Evolutionary conservation across 2,797 vertebrate species (phyloP).

Genomic region (Rhodeus uyekii): DNA sequence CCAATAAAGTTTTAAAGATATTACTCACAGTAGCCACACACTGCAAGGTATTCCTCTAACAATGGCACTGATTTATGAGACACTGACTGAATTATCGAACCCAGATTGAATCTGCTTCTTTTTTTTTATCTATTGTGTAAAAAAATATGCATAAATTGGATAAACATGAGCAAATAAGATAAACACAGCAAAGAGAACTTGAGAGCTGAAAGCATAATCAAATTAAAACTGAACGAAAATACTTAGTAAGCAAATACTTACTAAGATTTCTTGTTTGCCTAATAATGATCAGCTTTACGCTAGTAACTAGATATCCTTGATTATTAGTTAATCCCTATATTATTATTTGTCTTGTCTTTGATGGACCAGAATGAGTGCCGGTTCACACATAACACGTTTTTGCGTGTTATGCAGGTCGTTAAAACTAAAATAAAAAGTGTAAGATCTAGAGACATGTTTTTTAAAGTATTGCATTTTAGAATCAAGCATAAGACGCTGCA

Average conservation of each 20-base stretch:
- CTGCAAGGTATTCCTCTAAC: neutral
- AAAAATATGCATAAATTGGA: neutral
- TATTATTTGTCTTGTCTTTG: neutral
- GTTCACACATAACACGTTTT: neutral
- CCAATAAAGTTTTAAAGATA: slow-evolving; percentile 12
- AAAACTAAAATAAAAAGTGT: neutral
- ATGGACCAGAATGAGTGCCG: neutral
- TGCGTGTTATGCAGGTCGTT: neutral
- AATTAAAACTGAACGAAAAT: neutral
- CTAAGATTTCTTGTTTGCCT: neutral
- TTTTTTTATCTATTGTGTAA: neutral
- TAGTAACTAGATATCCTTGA: neutral
- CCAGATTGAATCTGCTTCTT: neutral
- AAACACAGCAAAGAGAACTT: neutral
- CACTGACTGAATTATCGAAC: neutral
- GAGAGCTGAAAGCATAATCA: neutral
- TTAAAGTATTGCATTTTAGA: neutral
- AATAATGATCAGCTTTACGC: slow-evolving; percentile 9
- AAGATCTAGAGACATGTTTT: neutral
- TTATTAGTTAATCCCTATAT: neutral
- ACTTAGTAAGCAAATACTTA: slow-evolving; percentile 7
- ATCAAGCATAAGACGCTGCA: neutral
- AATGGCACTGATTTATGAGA: neutral
- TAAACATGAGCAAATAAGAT: neutral
- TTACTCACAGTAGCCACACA: slow-evolving; percentile 2